Evolutionary conservation across 2,113 vertebrate species (phyloP).

Genomic region (Paraplagusia blochii): DNA sequence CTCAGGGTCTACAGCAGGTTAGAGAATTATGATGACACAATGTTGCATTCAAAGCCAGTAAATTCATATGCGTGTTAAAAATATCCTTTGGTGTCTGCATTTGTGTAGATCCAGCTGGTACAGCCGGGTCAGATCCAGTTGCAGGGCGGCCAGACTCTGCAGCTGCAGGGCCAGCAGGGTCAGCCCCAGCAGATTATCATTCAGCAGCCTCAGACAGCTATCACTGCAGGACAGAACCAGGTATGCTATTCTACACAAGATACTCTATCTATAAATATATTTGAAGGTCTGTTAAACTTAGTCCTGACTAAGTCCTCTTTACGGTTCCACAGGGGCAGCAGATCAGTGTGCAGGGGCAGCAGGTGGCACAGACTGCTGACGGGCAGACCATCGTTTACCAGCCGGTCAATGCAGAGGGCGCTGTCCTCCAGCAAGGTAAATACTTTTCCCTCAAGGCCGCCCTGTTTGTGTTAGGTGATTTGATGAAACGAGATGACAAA

Average conservation of each 20-base stretch:
- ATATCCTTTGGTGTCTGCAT: conserved; percentile 6
- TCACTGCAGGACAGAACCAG: conserved; percentile 97
- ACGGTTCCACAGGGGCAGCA: conserved; percentile 82
- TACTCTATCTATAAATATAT: too few species aligned
- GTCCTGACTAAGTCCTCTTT: background rate
- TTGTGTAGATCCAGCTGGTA: conserved; percentile 83
- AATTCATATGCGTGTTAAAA: too few species aligned
- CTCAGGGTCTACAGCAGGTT: conserved; percentile 96
- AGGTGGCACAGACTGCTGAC: conserved; percentile 95
- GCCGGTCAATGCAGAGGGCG: conserved; percentile 96
- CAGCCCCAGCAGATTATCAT: conserved; percentile 98
- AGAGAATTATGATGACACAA: conserved; percentile 22
- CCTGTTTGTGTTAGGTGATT: conserved; percentile 1
- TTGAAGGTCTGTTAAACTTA: background rate
- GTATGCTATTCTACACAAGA: conserved; percentile 59
- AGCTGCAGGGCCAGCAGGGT: conserved; percentile 95
- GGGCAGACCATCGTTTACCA: conserved; percentile 99
- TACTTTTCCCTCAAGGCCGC: background rate
- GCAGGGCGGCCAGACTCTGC: conserved; percentile 93
- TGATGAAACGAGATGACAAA: conserved; percentile 1
- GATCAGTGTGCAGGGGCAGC: conserved; percentile 96
- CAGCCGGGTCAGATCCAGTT: conserved; percentile 97
- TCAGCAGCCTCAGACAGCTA: conserved; percentile 96
- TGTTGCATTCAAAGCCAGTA: conserved; percentile 3
- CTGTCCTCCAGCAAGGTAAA: conserved; percentile 95